Evolutionary conservation across 1,140 invertebrate species (phyloP), one percentile per base, ranked within the genome.

Genomic region (Melanaphis sacchari): DNA sequence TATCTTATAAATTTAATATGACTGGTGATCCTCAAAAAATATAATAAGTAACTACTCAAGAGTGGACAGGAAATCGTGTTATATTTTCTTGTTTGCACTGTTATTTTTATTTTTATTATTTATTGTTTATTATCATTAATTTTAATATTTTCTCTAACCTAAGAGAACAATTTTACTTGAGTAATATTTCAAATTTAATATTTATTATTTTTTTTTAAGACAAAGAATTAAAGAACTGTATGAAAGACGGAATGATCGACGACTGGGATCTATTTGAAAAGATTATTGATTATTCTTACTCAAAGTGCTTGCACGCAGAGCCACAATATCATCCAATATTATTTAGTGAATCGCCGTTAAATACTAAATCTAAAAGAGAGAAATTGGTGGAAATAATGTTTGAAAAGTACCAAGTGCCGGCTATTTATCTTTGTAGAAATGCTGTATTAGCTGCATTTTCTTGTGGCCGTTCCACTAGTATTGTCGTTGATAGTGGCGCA

Each of bases 191-290:
- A 49, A 49, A 15, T 18, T 18, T 3, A 41, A 43, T 41, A 5
- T 54, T 38, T 43, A n/a, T n/a, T n/a, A n/a, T 43, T 85, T 41
- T 43, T 31, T 43, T 87, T 46, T 4, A 8, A 87, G 84, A 21
- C 94, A 97, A 96, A 96, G 97, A 98, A 95, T 96, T 98, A 31
- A 95, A 95, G 8, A 97, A 96, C 94, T 98, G 97, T 95, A 96
- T 98, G 95, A 98, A 98, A 95, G 98, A 98, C 95, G 97, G 98
- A 66, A 97, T 98, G 97, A 97, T 99, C 94, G 98, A 99, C 94
- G 97, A 99, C 95, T 99, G 98, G 98, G 97, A 98, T 95, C 95
- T 98, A 94, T 99, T 98, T 96, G 98, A 99, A 95, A 97, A 98
- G 95, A 96, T 96, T 94, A 95, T 98, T 84, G 97, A 98, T 95